A percentile compares a stretch with the other conserved stretches of the same genome.
phyloP scores from a whole-genome alignment of 2,888 invertebrate genomes.

The Gymnosoma rotundatum region DNA sequence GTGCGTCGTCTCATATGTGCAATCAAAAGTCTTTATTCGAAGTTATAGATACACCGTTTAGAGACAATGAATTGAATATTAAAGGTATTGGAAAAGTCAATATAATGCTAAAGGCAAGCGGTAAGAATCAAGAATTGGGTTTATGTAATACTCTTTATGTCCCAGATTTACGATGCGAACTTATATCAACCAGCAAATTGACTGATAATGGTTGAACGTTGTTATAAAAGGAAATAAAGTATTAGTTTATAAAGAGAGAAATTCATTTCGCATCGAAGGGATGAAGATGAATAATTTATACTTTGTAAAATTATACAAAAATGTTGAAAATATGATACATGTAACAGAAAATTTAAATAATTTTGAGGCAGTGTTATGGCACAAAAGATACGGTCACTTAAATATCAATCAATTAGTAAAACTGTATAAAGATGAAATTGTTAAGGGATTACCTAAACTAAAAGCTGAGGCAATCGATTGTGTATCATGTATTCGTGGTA shows the following conservation, averaged over 20 bases:
- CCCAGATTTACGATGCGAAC: not conserved
- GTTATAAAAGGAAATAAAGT: not conserved
- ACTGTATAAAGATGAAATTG: not conserved
- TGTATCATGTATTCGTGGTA: not conserved
- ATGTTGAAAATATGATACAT: not conserved
- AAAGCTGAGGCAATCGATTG: not conserved
- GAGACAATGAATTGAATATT: not conserved
- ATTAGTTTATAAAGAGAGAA: constrained; percentile 4
- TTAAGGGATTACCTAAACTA: not conserved
- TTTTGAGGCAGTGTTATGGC: not conserved
- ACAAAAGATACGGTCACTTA: constrained; percentile 6
- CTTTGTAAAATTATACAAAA: not conserved
- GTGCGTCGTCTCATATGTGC: constrained; percentile 24
- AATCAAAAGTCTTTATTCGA: constrained; percentile 2
- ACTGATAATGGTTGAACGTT: constrained; percentile 9
- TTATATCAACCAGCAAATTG: constrained; percentile 9
- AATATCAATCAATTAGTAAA: not conserved
- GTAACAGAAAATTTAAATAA: not conserved
- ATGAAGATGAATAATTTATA: not conserved
- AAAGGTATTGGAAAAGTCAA: constrained; percentile 3
- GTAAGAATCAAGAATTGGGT: not conserved
- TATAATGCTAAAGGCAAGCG: not conserved
- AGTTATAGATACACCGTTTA: not conserved
- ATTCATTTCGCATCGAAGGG: not conserved
- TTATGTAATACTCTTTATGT: not conserved